Percentiles rank a stretch among this genome's conserved stretches.
phyloP scores from a whole-genome alignment of 2,888 invertebrate genomes.

The Folsomia manolachei region DNA sequence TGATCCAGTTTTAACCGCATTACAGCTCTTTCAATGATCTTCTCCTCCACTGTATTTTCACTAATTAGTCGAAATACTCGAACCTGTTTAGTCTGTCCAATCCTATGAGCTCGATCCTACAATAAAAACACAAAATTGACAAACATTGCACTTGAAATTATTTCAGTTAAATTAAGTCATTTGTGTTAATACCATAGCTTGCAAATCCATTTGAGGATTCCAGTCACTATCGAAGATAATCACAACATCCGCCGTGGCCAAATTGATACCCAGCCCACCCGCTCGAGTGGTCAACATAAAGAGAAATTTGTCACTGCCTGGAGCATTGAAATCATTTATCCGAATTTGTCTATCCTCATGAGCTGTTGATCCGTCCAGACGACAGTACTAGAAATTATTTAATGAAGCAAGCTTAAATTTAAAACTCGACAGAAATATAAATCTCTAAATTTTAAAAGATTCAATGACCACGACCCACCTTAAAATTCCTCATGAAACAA shows the following conservation, averaged over 20 bases:
- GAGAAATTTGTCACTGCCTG: conserved; percentile 57
- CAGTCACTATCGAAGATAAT: conserved; percentile 98
- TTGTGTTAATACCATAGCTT: conserved; percentile 71
- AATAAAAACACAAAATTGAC: conserved; percentile 58
- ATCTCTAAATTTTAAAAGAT: too few species aligned
- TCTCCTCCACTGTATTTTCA: conserved; percentile 66
- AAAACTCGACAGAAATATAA: too few species aligned
- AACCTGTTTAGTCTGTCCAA: conserved; percentile 69
- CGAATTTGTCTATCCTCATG: conserved; percentile 57
- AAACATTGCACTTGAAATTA: too few species aligned
- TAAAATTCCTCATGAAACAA: conserved; percentile 36
- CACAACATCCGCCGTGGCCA: conserved; percentile 91
- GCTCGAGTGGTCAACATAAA: conserved; percentile 68
- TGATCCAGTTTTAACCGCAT: conserved; percentile 67
- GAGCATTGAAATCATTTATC: conserved; percentile 58
- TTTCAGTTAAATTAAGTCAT: too few species aligned
- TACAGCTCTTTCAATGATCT: conserved; percentile 60
- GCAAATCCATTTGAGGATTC: conserved; percentile 98
- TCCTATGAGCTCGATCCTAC: conserved; percentile 72
- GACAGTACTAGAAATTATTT: conserved; percentile 33
- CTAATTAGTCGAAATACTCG: conserved; percentile 64
- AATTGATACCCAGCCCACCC: conserved; percentile 79
- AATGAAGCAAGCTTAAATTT: too few species aligned
- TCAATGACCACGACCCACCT: too few species aligned
- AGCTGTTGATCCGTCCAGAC: conserved; percentile 60